Percentiles rank a stretch among this genome's conserved stretches.
Evolutionary conservation across 2,797 vertebrate genomes (phyloP).

Genomic region (Halcyon badia): DNA sequence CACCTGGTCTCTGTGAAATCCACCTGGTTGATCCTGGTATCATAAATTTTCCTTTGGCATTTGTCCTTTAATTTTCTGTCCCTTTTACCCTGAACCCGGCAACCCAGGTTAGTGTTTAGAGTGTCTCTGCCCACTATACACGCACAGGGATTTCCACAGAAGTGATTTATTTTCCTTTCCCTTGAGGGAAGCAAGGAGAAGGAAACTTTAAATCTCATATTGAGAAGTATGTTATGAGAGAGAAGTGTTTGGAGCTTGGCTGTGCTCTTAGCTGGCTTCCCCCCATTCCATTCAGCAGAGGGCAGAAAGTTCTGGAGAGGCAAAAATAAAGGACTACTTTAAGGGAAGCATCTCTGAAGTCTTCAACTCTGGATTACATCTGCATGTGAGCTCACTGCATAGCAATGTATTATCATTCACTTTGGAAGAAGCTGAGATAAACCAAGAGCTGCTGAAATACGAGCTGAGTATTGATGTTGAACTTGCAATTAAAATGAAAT

Average conservation of each 20-base stretch:
- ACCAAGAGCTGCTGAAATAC: conserved; percentile 32
- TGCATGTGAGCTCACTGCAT: conserved; percentile 55
- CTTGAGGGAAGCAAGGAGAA: not conserved
- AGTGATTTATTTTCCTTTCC: not conserved
- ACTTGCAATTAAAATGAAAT: conserved; percentile 58
- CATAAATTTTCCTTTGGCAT: not conserved
- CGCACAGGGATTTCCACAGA: not conserved
- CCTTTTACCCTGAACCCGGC: not conserved
- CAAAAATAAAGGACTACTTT: conserved; percentile 35
- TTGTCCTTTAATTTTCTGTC: not conserved
- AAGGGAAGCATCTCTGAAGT: not conserved
- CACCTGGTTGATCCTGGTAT: not conserved
- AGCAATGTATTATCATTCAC: conserved; percentile 41
- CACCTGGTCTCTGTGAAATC: not conserved
- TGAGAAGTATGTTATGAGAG: not conserved
- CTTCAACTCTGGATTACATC: conserved; percentile 37
- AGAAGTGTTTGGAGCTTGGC: not conserved
- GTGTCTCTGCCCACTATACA: not conserved
- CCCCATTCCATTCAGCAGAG: not conserved
- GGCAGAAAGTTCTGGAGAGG: conserved; percentile 14
- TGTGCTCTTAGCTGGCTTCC: not conserved
- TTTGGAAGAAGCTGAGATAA: conserved; percentile 46
- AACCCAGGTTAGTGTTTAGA: not conserved
- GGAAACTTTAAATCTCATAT: not conserved
- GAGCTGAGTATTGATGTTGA: conserved; percentile 52